A percentile compares a stretch with the other conserved stretches of the same genome.
Evolutionary conservation across 2,888 invertebrate species (phyloP).

Genomic region (Caradrina kadenii): DNA sequence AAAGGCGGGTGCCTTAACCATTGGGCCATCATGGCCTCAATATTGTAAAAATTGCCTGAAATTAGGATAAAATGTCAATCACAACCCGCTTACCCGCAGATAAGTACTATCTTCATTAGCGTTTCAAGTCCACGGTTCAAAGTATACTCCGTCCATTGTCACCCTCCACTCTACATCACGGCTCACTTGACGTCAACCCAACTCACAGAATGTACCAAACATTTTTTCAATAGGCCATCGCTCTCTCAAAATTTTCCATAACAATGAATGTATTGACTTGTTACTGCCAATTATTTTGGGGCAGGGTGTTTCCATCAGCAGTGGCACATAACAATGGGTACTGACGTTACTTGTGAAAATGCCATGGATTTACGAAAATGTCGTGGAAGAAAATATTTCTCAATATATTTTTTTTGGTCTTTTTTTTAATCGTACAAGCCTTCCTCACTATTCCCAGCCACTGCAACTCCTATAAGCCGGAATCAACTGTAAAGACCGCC

Average conservation of each 20-base stretch:
- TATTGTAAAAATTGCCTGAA: not conserved
- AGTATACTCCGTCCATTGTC: slow-evolving; percentile 34
- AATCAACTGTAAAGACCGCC: no score
- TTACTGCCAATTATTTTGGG: slow-evolving; percentile 55
- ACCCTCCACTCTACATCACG: slow-evolving; percentile 5
- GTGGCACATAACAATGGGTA: slow-evolving; percentile 27
- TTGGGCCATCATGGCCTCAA: no score
- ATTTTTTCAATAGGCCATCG: slow-evolving; percentile 18
- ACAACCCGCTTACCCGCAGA: not conserved
- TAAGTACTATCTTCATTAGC: slow-evolving; percentile 5
- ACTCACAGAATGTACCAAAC: slow-evolving; percentile 25
- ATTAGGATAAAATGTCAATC: not conserved
- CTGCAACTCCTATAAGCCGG: no score
- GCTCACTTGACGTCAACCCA: slow-evolving; percentile 34
- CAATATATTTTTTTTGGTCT: no score
- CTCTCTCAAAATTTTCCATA: slow-evolving; percentile 36
- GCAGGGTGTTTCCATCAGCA: slow-evolving; percentile 23
- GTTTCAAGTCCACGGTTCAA: not conserved
- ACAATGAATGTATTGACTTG: slow-evolving; percentile 55
- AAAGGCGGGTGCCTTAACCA: no score
- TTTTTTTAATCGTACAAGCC: no score
- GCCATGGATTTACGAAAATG: slow-evolving; percentile 9
- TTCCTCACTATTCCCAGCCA: no score
- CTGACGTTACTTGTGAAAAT: not conserved
- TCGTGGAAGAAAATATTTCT: not conserved